phyloP scores from a whole-genome alignment of 2,113 vertebrate species.

The Genyomyrus donnyi region DNA sequence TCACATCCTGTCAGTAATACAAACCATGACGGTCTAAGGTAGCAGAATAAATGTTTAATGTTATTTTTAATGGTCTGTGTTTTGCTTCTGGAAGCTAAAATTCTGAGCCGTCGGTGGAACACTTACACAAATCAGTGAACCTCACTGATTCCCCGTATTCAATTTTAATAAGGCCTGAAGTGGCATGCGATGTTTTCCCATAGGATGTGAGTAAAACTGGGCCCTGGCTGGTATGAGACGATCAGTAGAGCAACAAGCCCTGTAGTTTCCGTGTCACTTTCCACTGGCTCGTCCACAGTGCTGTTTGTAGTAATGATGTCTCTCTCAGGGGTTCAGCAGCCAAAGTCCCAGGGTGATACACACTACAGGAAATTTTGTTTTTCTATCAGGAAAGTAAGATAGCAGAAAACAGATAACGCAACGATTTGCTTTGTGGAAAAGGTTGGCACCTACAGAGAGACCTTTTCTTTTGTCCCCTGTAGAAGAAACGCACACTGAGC shows the following conservation, averaged over 20 bases:
- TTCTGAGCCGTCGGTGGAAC: not conserved
- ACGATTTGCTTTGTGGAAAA: not conserved
- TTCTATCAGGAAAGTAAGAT: not conserved
- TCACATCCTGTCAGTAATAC: constrained; percentile 15
- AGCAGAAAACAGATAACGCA: not conserved
- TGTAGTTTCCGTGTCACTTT: not conserved
- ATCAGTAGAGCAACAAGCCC: not conserved
- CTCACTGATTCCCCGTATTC: constrained; percentile 15
- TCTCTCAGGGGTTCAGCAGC: not conserved
- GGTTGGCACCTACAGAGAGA: not conserved
- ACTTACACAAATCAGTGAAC: constrained; percentile 2
- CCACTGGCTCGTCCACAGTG: not conserved
- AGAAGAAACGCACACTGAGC: not conserved
- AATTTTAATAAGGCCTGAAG: constrained; percentile 24
- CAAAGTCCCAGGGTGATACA: not conserved
- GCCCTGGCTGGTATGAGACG: not conserved
- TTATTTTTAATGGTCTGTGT: constrained; percentile 35
- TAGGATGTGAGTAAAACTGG: not conserved
- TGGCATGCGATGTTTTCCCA: not conserved
- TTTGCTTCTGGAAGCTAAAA: constrained; percentile 38
- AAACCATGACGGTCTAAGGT: constrained; percentile 13
- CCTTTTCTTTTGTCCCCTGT: not conserved
- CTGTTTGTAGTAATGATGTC: not conserved
- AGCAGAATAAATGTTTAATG: constrained; percentile 43
- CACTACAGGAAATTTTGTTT: not conserved